Percentiles rank a stretch among this genome's conserved stretches.
Evolutionary conservation across 2,113 vertebrate genomes (phyloP).

Genomic region (Atrichornis clamosus): DNA sequence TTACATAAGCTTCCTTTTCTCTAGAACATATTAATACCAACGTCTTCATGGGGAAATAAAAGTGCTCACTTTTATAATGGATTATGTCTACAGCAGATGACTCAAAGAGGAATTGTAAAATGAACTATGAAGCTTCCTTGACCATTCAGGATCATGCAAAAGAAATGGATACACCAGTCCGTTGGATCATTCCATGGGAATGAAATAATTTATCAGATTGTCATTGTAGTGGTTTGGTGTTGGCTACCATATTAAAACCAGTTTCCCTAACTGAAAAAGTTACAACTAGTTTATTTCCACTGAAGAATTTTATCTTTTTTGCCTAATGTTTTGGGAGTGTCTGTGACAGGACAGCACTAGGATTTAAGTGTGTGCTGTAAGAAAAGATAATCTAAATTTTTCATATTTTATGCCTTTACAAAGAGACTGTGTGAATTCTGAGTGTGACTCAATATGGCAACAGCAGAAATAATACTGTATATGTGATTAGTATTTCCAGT

Average conservation of each 20-base stretch:
- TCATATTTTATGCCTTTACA: neutral
- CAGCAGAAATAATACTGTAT: neutral
- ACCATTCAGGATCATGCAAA: neutral
- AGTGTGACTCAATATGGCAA: neutral
- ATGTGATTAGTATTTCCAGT: neutral
- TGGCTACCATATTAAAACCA: neutral
- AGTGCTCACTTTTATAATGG: neutral
- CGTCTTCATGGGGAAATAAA: neutral
- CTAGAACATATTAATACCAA: neutral
- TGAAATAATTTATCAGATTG: neutral
- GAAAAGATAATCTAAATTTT: neutral
- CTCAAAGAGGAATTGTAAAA: neutral
- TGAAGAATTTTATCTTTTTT: neutral
- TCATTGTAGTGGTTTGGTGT: neutral
- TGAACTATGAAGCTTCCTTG: neutral
- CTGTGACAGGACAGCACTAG: neutral
- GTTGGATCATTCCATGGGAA: neutral
- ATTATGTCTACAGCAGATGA: neutral
- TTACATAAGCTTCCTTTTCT: conserved; percentile 55
- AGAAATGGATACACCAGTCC: neutral
- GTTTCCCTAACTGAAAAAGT: neutral
- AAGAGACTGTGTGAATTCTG: neutral
- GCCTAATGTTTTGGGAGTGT: neutral
- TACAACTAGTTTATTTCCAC: neutral
- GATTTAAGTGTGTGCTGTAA: neutral